Base-by-base conservation (phyloP, 2,888 invertebrate genomes). In the Campopleginae sp. region DNA sequence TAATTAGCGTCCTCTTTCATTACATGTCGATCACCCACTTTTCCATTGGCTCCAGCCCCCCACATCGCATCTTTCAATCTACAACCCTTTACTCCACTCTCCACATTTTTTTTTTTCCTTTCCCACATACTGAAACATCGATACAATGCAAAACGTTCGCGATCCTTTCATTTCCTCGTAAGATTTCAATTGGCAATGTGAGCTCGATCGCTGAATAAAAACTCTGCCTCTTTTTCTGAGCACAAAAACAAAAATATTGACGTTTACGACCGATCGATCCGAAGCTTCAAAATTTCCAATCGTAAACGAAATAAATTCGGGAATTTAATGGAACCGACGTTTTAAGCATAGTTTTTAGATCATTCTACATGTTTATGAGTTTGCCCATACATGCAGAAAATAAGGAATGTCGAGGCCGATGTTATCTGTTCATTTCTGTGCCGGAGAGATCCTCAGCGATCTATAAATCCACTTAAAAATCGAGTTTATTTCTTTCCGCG, bases 391-490 rank as follows among this genome's bases (percentile, higher is more conserved):
- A 82, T 58, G 14, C 38, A 27, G 38, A 63, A 66, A 68, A 80
- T 63, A 77, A 51, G 78, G 72, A 61, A 63, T 48, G 61, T 66
- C 77, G 54, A 51, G 76, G 66, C 80, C 71, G 76, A 86, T 86
- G 79, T 86, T 76, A 86, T 77, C 84, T 84, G 75, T 4, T 33
- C 70, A 72, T 33, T 80, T n/a, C n/a, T 82, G 61, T 66, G 46
- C 81, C 70, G 63, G 72, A 66, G n/a, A 48, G 61, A 65, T 65
- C 80, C 19, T 33, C 65, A 78, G 79, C 65, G 84, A 80, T 81
- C 86, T 86, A 81, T 87, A 87, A 90, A 89, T 90, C 88, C 86
- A 87, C 88, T 90, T 88, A 89, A 85, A 88, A 88, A 90, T 90
- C 90, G 89, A 90, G 90, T 90, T 89, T 90, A 89, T 89, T 89